Evolutionary conservation across 37 sponge, comb jelly and placozoan genomes (phyloP), one percentile per base, ranked within the genome.

Genomic region (Amphimedon queenslandica): DNA sequence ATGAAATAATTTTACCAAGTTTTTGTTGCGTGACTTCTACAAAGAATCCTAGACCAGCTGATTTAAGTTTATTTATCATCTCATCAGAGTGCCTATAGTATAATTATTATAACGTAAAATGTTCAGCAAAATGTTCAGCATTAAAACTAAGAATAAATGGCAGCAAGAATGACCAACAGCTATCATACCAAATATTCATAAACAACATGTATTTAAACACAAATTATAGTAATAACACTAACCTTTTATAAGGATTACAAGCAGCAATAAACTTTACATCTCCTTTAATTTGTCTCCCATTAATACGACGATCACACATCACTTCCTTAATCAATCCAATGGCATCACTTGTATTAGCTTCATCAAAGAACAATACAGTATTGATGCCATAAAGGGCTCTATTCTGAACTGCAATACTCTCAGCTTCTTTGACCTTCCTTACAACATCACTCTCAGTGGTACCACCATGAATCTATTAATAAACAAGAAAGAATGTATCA

Each of bases 361-460:
- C 96, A 85, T 95, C 96, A 88, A 95, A 95, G 74, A 95, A 95
- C 20, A 95, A 41, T 0, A 95, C 81, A n/a, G 92, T 91, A 38
- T 91, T 83, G 23, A 90, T 25, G 6, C 28, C 32, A 21, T 47
- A 38, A 4, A 25, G n/a, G 20, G 37, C 64, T 33, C 21, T 69
- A 63, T 83, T 83, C 27, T n/a, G 16, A 37, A 40, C 16, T 40
- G 96, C 92, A 32, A 66, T 57, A 31, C 53, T 68, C 37, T 91
- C 76, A 31, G 88, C 96, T 3, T 91, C 51, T 25, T 35, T 41
- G 32, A 93, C 76, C 40, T 73, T 68, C 1, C 37, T 37, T 20
- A 56, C 43, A 39, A 93, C 74, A 37, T 93, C 83, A 5, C 58
- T 27, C 36, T 87, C 86, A 55, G 87, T 85, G n/a, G 69, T 77